These are phyloP conservation scores for Myrmophylax atrothorax DNA, from an alignment of 2,113 vertebrate species.

Conservation along the genomic window DNA sequence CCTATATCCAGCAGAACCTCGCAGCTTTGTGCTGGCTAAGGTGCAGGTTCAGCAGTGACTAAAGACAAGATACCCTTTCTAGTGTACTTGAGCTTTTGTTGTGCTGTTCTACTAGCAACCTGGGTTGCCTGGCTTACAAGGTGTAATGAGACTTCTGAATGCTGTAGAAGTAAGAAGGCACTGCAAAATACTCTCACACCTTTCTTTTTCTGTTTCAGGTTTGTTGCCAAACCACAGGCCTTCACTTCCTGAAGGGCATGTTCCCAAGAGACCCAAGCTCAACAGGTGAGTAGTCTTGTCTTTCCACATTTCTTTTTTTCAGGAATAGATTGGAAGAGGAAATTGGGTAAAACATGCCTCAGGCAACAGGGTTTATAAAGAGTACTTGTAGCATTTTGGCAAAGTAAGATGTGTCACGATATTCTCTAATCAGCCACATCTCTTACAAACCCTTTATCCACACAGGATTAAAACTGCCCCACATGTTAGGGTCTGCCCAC, in stretches of 20 bases:
- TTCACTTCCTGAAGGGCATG: slow-evolving; percentile 82
- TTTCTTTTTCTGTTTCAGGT: slow-evolving; percentile 76
- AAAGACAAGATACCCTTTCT: background rate
- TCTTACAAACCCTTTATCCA: background rate
- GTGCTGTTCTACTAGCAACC: background rate
- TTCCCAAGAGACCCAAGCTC: slow-evolving; percentile 79
- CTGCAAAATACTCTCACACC: background rate
- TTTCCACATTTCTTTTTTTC: background rate
- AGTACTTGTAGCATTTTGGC: background rate
- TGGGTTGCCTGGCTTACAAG: background rate
- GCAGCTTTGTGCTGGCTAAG: background rate
- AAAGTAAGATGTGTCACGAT: background rate
- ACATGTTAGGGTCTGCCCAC: background rate
- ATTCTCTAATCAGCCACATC: background rate
- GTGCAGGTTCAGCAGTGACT: background rate
- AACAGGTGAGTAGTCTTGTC: slow-evolving; percentile 82
- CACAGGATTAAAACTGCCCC: background rate
- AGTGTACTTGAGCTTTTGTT: background rate
- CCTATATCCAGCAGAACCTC: background rate
- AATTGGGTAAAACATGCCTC: background rate
- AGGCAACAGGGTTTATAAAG: background rate
- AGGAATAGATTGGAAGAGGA: background rate
- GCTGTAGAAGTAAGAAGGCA: background rate
- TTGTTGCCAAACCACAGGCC: slow-evolving; percentile 95
- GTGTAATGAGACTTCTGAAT: background rate